phyloP scores from a whole-genome alignment of 2,113 vertebrate genomes.

The Rhineura floridana region DNA sequence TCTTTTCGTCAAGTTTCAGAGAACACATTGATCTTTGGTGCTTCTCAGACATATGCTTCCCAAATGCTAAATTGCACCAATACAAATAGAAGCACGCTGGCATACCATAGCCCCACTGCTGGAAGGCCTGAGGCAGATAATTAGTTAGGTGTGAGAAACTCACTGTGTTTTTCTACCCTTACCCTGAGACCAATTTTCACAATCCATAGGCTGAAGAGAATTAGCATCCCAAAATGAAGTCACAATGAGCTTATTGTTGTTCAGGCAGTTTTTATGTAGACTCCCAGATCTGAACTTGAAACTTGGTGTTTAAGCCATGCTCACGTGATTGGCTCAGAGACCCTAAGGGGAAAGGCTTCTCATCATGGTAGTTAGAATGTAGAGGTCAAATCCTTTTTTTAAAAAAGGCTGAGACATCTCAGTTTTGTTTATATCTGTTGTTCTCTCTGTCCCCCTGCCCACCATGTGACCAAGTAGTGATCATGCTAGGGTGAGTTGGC shows the following conservation, averaged over 20 bases:
- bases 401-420: rapidly evolving
- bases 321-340: neutral
- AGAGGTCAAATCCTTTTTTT: neutral
- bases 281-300: neutral
- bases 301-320: neutral
- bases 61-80: neutral
- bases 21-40: neutral
- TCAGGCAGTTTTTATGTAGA: neutral
- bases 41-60: neutral
- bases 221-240: neutral
- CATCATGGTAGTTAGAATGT: neutral
- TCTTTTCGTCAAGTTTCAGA: neutral
- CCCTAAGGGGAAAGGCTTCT: neutral
- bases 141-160: neutral
- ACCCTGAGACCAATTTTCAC: neutral
- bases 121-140: neutral
- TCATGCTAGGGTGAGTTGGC: neutral
- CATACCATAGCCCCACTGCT: neutral
- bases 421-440: neutral
- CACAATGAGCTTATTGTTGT: neutral
- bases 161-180: neutral
- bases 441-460: neutral
- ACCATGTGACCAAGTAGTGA: neutral
- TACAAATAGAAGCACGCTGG: neutral
- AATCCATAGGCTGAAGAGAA: neutral